Percentiles rank a stretch among this genome's conserved stretches.
Conservation (phyloP, 1,140 invertebrate species). For the Bombus affinis region DNA sequence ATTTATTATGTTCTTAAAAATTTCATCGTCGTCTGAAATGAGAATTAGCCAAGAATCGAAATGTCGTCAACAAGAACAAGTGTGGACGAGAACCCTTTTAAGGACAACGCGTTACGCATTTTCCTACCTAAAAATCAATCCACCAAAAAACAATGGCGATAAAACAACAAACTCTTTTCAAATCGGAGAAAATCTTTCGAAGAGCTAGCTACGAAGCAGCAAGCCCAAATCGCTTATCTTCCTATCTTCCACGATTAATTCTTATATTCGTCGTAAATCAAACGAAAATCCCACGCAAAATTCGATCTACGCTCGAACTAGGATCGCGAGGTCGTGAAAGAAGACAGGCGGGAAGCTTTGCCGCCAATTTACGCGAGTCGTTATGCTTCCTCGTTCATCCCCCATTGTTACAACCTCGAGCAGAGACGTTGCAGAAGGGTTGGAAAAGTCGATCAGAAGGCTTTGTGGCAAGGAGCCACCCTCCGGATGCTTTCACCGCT, state of each 20-base stretch:
- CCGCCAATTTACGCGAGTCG: slow-evolving; percentile 68
- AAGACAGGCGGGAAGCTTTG: not conserved
- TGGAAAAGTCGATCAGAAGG: slow-evolving; percentile 23
- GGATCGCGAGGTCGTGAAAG: not conserved
- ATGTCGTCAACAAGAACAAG: not conserved
- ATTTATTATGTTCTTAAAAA: not conserved
- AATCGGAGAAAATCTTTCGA: no score
- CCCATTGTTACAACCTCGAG: slow-evolving; percentile 69
- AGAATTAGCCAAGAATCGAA: not conserved
- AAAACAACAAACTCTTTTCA: no score
- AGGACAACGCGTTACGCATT: no score
- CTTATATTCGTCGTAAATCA: no score
- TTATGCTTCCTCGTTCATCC: slow-evolving; percentile 74
- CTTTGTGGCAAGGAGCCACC: not conserved
- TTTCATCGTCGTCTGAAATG: not conserved
- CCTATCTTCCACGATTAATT: no score
- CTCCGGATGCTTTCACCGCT: slow-evolving; percentile 42
- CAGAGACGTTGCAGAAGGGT: not conserved
- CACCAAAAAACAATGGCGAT: no score
- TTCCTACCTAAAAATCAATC: no score
- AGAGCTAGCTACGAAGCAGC: no score
- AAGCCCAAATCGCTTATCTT: no score
- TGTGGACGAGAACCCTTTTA: no score
- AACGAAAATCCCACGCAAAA: no score
- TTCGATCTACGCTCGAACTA: not conserved